Conservation (phyloP, 2,113 vertebrate genomes). For the Talpa occidentalis region DNA sequence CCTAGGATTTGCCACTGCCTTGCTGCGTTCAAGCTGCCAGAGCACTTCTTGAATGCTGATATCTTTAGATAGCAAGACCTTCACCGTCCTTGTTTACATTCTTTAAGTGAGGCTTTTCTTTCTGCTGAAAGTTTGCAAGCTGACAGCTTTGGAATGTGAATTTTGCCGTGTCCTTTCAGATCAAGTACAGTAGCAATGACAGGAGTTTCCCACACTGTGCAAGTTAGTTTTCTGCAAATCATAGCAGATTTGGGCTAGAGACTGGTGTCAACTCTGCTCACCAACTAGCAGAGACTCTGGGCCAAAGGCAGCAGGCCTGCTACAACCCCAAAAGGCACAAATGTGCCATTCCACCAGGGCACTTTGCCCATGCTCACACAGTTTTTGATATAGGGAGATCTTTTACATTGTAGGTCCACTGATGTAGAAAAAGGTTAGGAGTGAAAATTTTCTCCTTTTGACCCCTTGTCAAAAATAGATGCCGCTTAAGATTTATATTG, state of each 20-base stretch:
- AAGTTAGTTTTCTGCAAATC: constrained; percentile 29
- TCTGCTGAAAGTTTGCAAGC: constrained; percentile 69
- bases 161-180: constrained; percentile 73
- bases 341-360: neutral
- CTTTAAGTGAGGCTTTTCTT: constrained; percentile 65
- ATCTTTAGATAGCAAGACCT: constrained; percentile 69
- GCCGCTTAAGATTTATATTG: neutral
- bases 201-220: constrained; percentile 42
- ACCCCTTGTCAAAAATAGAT: neutral
- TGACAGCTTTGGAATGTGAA: constrained; percentile 78
- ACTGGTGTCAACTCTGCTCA: neutral
- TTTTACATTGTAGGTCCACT: neutral
- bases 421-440: neutral
- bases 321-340: neutral
- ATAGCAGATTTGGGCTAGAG: neutral
- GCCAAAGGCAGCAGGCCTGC: neutral
- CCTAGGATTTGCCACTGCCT: constrained; percentile 37
- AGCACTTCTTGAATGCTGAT: neutral
- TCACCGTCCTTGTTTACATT: constrained; percentile 80
- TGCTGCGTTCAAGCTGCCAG: neutral
- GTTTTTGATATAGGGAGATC: neutral
- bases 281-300: neutral
- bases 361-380: neutral
- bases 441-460: neutral
- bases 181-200: constrained; percentile 58